phyloP scores from a whole-genome alignment of 2,113 vertebrate genomes.

The Acanthisitta chloris region DNA sequence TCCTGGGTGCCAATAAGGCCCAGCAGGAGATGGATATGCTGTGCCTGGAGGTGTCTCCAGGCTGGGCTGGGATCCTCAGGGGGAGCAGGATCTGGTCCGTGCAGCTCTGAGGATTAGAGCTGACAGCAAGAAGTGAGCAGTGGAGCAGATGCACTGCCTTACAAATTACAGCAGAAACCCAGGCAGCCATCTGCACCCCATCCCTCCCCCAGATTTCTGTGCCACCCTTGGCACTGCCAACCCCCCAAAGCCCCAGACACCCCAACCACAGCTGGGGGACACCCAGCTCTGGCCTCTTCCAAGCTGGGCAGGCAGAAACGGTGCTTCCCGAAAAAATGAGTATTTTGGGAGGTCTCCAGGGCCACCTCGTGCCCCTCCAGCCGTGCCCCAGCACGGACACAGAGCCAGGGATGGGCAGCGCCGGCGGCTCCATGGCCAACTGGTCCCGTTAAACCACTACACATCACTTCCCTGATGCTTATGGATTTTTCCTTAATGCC shows the following conservation, averaged over 20 bases:
- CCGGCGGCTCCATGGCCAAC: neutral
- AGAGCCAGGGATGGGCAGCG: neutral
- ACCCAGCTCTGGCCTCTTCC: neutral
- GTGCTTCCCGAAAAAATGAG: neutral
- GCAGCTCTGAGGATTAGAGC: slow-evolving; percentile 16
- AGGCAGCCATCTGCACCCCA: slow-evolving; percentile 57
- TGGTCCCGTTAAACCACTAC: neutral
- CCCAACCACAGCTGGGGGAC: neutral
- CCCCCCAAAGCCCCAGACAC: neutral
- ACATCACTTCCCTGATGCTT: slow-evolving; percentile 55
- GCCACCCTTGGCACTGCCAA: rapidly evolving
- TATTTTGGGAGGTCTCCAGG: neutral
- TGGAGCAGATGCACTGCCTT: slow-evolving; percentile 52
- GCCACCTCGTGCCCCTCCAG: neutral
- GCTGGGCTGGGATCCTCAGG: neutral
- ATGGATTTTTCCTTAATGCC: slow-evolving; percentile 74
- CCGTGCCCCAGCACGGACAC: rapidly evolving
- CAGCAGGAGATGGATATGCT: neutral
- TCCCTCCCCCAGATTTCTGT: neutral
- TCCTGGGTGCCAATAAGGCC: neutral
- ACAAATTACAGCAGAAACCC: slow-evolving; percentile 47
- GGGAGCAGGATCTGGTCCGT: neutral
- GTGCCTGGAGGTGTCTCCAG: neutral
- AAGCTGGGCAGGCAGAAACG: neutral
- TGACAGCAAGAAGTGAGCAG: slow-evolving; percentile 65